phyloP scores from a whole-genome alignment of 2,797 vertebrate species.

The Peromyscus melanophrys region DNA sequence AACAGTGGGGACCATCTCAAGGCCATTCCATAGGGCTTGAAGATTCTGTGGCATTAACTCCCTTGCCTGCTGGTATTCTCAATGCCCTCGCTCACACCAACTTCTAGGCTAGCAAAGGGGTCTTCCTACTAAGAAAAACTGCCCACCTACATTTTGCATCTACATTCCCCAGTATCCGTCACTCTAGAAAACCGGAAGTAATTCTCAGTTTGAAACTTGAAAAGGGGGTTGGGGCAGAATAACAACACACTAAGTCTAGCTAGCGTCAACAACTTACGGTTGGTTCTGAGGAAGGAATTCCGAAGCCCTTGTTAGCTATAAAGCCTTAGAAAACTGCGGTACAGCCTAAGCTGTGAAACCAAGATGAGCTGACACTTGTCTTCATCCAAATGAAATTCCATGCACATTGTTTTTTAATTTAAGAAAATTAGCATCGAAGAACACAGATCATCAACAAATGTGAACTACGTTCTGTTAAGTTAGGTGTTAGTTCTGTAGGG shows the following conservation, averaged over 20 bases:
- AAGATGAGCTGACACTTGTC: constrained; percentile 73
- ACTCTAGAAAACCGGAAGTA: constrained; percentile 58
- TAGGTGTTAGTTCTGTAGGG: constrained; percentile 64
- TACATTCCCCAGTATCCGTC: constrained; percentile 45
- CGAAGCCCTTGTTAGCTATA: constrained; percentile 79
- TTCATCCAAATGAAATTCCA: constrained; percentile 76
- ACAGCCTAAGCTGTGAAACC: constrained; percentile 74
- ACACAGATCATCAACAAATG: constrained; percentile 64
- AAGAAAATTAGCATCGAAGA: constrained; percentile 47
- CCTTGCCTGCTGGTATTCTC: constrained; percentile 16
- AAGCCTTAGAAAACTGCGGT: constrained; percentile 80
- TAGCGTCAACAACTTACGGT: constrained; percentile 43
- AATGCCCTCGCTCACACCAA: background rate
- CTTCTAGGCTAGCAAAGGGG: background rate
- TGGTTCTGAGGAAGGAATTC: constrained; percentile 71
- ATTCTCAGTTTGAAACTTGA: constrained; percentile 66
- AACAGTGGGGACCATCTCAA: constrained; percentile 24
- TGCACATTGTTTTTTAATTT: constrained; percentile 73
- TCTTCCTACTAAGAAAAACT: constrained; percentile 50
- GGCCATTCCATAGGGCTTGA: constrained; percentile 14
- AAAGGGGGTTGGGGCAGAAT: background rate
- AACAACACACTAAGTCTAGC: constrained; percentile 25
- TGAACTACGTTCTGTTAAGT: constrained; percentile 59
- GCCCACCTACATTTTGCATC: constrained; percentile 30
- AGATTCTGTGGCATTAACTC: constrained; percentile 32